phyloP scores from a whole-genome alignment of 2,888 invertebrate genomes.

The Chorisops tibialis region DNA sequence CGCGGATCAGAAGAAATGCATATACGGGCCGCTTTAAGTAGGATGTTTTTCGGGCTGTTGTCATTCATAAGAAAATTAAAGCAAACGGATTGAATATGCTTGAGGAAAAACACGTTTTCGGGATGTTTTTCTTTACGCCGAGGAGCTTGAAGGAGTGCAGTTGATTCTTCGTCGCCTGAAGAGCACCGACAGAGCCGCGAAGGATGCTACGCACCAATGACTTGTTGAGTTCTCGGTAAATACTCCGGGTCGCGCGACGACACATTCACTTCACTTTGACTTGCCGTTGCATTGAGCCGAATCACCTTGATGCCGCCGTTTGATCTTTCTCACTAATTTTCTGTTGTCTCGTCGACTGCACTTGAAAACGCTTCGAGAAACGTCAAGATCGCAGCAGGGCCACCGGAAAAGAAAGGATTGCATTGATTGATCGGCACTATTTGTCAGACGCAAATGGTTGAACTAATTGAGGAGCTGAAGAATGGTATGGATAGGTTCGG shows the following conservation, averaged over 20 bases:
- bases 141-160: slow-evolving; percentile 17
- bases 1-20: no score
- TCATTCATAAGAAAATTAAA: slow-evolving; percentile 25
- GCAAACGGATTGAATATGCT: slow-evolving; percentile 29
- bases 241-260: slow-evolving; percentile 2
- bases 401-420: slow-evolving; percentile 3
- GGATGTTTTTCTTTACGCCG: no score
- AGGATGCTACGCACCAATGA: slow-evolving; percentile 12
- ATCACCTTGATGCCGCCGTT: slow-evolving; percentile 13
- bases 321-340: neutral
- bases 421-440: no score
- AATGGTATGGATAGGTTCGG: no score
- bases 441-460: no score
- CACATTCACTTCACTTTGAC: neutral
- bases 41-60: slow-evolving; percentile 3
- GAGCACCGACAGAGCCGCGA: neutral
- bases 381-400: slow-evolving; percentile 8
- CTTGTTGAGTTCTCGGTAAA: slow-evolving; percentile 31
- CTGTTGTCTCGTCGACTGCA: slow-evolving; percentile 7
- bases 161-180: neutral
- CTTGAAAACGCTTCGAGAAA: slow-evolving; percentile 11
- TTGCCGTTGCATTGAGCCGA: neutral
- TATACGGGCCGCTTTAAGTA: slow-evolving; percentile 21
- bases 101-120: no score
- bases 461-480: no score